These are phyloP conservation scores for Xestia sexstrigata DNA, from an alignment of 2,888 invertebrate species.

Conservation along the genomic window DNA sequence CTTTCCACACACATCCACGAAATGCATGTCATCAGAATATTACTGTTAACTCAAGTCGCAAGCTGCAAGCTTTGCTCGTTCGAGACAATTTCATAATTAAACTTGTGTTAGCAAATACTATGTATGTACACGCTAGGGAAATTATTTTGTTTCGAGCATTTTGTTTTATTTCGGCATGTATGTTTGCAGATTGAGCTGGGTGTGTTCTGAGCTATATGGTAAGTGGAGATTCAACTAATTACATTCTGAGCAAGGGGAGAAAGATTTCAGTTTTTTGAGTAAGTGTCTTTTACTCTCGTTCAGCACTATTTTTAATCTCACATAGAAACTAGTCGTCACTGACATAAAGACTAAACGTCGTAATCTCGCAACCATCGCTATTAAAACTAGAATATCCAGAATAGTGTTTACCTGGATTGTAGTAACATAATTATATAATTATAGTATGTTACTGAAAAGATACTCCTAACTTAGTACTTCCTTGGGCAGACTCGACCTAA, in stretches of 20 bases:
- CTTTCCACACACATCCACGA: background rate
- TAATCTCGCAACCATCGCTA: too few species aligned
- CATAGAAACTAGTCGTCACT: too few species aligned
- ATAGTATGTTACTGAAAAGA: too few species aligned
- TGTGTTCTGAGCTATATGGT: background rate
- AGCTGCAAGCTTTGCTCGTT: conserved; percentile 42
- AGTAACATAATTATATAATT: too few species aligned
- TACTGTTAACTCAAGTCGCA: conserved; percentile 38
- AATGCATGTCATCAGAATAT: conserved; percentile 30
- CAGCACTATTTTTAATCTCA: background rate
- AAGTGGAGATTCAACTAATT: background rate
- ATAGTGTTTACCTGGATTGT: too few species aligned
- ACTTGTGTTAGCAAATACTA: conserved; percentile 48
- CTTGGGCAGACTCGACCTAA: too few species aligned
- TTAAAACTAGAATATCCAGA: too few species aligned
- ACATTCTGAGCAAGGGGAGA: background rate
- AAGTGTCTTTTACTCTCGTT: background rate
- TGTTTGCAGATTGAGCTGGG: conserved; percentile 3
- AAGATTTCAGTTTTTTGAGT: background rate
- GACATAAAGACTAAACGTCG: too few species aligned
- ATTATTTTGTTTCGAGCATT: conserved; percentile 22
- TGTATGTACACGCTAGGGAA: conserved; percentile 20
- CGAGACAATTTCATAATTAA: conserved; percentile 64
- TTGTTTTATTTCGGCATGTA: conserved; percentile 22
- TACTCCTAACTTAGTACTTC: too few species aligned